phyloP scores from a whole-genome alignment of 2,797 vertebrate species.

The Emys orbicularis region DNA sequence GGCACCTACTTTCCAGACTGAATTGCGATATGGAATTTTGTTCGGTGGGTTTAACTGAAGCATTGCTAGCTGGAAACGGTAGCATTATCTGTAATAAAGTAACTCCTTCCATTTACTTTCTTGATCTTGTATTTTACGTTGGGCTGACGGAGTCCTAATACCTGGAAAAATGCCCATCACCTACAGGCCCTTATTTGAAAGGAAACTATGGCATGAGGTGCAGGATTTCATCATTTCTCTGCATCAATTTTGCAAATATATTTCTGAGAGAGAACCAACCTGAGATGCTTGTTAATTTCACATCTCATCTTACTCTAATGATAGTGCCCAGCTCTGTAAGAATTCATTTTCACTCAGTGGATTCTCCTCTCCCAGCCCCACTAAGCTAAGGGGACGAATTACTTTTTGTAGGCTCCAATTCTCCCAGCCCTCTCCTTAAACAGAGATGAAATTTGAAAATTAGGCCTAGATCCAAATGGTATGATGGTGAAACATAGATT shows the following conservation, averaged over 20 bases:
- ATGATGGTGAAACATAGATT: constrained; percentile 63
- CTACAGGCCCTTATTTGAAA: constrained; percentile 51
- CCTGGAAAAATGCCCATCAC: constrained; percentile 60
- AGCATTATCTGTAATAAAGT: constrained; percentile 73
- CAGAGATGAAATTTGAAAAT: constrained; percentile 76
- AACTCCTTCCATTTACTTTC: constrained; percentile 71
- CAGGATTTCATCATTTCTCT: constrained; percentile 48
- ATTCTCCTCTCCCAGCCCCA: constrained; percentile 9
- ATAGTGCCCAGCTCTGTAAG: constrained; percentile 56
- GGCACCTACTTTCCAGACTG: constrained; percentile 53
- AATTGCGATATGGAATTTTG: constrained; percentile 46
- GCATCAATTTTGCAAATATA: constrained; percentile 35
- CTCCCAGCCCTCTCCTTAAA: constrained; percentile 54
- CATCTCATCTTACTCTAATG: constrained; percentile 24
- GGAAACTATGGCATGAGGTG: constrained; percentile 27
- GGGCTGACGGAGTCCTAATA: constrained; percentile 53
- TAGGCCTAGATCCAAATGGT: constrained; percentile 42
- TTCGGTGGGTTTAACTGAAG: constrained; percentile 67
- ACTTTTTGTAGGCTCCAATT: constrained; percentile 71
- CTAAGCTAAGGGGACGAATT: constrained; percentile 18
- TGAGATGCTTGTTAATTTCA: constrained; percentile 55
- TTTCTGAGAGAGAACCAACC: constrained; percentile 20
- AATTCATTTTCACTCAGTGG: constrained; percentile 54
- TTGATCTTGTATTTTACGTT: constrained; percentile 67
- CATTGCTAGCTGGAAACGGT: constrained; percentile 63